These are phyloP conservation scores for Paratilapia polleni DNA, from an alignment of 2,113 vertebrate species.

Conservation along the genomic window DNA sequence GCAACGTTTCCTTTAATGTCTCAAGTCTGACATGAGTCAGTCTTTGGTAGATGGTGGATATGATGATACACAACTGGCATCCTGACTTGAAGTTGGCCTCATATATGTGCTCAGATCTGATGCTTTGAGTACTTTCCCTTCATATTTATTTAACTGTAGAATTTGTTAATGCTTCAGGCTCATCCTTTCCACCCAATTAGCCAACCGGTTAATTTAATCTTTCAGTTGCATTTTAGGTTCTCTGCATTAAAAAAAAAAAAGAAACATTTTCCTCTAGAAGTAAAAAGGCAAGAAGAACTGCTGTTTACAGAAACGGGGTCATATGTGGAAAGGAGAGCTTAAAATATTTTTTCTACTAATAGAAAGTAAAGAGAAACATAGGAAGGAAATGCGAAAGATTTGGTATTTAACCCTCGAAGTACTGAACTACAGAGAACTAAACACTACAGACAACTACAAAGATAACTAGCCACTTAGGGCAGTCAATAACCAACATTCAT, in stretches of 20 bases:
- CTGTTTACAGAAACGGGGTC: neutral
- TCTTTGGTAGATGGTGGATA: neutral
- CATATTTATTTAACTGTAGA: neutral
- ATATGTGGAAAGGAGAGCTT: neutral
- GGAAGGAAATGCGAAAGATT: neutral
- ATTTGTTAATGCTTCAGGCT: neutral
- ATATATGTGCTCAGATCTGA: neutral
- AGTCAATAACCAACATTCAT: neutral
- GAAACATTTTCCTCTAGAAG: neutral
- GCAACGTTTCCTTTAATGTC: neutral
- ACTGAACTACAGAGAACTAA: conserved; percentile 1
- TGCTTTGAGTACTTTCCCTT: neutral
- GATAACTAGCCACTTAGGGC: neutral
- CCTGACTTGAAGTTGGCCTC: neutral
- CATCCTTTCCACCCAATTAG: neutral
- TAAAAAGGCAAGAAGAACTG: neutral
- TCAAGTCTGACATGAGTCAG: neutral
- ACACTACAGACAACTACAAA: neutral
- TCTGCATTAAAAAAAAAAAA: neutral
- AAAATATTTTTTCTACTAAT: neutral
- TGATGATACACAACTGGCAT: neutral
- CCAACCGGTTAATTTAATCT: neutral
- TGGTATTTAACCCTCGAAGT: neutral
- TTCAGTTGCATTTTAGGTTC: neutral
- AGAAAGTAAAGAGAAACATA: neutral